Conservation (phyloP, 2,113 vertebrate species). For the Thomomys bottae region DNA sequence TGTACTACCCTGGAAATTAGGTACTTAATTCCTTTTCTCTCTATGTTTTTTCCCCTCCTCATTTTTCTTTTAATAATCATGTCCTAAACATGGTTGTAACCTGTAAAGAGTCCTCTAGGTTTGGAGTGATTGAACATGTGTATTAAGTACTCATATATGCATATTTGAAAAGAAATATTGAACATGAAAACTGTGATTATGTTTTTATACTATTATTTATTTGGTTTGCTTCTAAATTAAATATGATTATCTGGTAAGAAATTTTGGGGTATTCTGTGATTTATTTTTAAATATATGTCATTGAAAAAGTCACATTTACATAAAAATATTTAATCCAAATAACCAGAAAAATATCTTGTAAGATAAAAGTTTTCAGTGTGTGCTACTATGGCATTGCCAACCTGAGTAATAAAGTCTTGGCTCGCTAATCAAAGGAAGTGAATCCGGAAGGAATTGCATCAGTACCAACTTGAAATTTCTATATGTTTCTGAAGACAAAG, state of each 20-base stretch:
- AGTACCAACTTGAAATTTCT: background rate
- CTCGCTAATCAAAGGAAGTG: too few species aligned
- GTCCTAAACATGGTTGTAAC: background rate
- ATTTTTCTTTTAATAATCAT: background rate
- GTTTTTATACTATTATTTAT: background rate
- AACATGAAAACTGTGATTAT: background rate
- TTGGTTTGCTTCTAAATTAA: background rate
- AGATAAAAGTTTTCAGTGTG: background rate
- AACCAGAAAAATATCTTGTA: background rate
- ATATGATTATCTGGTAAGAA: background rate
- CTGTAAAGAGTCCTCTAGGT: fast-evolving
- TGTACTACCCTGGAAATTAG: background rate
- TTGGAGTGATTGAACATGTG: too few species aligned
- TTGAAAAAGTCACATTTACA: background rate
- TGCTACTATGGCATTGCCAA: background rate
- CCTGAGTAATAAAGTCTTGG: too few species aligned
- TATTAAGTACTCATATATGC: background rate
- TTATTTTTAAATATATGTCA: background rate
- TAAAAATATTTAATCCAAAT: background rate
- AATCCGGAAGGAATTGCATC: too few species aligned
- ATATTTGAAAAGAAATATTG: background rate
- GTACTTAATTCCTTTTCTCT: background rate
- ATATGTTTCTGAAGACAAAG: background rate
- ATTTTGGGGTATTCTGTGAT: background rate
- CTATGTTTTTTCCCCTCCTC: too few species aligned